Evolutionary conservation across 1,140 invertebrate species (phyloP).

Genomic region (Dinothrombium tinctorium): DNA sequence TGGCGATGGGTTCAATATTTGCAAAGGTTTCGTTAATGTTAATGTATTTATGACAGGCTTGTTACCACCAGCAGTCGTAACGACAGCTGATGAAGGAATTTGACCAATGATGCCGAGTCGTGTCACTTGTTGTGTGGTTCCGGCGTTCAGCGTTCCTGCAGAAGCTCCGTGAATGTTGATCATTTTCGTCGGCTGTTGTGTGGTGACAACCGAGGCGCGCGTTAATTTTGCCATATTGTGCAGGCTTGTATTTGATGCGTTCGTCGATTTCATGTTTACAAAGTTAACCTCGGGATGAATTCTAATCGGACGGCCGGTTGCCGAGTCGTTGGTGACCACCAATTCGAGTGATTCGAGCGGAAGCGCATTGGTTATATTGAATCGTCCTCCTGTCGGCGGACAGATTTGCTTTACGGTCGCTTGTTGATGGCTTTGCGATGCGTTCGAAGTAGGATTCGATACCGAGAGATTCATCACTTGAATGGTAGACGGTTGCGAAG

Average conservation of each 20-base stretch:
- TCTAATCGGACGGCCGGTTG: neutral
- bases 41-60: conserved; percentile 4
- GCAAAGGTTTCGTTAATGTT: neutral
- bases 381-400: neutral
- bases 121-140: neutral
- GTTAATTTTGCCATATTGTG: neutral
- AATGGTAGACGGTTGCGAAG: conserved; percentile 3
- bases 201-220: too few relatives aligned
- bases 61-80: neutral
- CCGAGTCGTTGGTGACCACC: neutral
- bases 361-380: too few relatives aligned
- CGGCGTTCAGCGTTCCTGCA: neutral
- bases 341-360: neutral
- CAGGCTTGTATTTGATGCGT: too few relatives aligned
- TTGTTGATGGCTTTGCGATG: neutral
- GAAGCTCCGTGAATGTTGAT: conserved; percentile 1
- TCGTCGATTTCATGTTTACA: conserved; percentile 5
- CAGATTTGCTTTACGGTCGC: neutral
- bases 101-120: conserved; percentile 4
- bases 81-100: neutral
- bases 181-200: conserved; percentile 3
- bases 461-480: conserved; percentile 4
- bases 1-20: conserved; percentile 9
- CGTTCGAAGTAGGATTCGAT: neutral
- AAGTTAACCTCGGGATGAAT: neutral